Evolutionary conservation across 2,888 invertebrate genomes (phyloP).

Genomic region (Eupithecia exiguata): DNA sequence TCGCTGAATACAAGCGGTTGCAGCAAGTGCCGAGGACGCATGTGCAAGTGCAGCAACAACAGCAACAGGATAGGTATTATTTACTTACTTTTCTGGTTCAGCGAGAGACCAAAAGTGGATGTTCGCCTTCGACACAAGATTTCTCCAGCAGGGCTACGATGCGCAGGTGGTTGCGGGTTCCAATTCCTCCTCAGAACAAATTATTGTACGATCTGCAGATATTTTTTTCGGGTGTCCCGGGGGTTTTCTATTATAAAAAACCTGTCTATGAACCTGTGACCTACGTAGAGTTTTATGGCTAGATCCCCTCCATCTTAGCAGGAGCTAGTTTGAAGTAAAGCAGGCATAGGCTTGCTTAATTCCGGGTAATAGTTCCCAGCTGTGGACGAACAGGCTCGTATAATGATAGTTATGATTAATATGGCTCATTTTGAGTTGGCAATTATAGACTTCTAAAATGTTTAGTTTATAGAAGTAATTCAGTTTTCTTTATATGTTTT

Average conservation of each 20-base stretch:
- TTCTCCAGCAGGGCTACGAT: neutral
- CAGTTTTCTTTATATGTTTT: slow-evolving; percentile 33
- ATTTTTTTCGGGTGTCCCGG: neutral
- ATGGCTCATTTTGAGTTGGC: too few relatives aligned
- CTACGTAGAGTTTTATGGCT: too few relatives aligned
- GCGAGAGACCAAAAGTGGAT: neutral
- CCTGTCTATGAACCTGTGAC: too few relatives aligned
- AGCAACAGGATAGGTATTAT: slow-evolving; percentile 56
- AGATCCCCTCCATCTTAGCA: too few relatives aligned
- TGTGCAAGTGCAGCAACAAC: slow-evolving; percentile 64
- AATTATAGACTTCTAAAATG: too few relatives aligned
- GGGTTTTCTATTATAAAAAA: neutral
- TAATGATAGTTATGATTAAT: too few relatives aligned
- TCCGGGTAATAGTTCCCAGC: too few relatives aligned
- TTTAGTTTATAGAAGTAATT: neutral
- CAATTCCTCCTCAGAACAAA: neutral
- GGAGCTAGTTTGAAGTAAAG: too few relatives aligned
- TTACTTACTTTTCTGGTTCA: neutral
- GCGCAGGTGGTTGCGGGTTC: neutral
- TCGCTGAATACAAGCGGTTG: slow-evolving; percentile 76
- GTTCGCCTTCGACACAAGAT: neutral
- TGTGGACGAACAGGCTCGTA: too few relatives aligned
- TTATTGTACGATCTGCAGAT: neutral
- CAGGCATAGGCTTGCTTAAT: too few relatives aligned
- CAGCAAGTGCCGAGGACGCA: slow-evolving; percentile 66